Evolutionary conservation across 2,797 vertebrate genomes (phyloP).

Genomic region (Oophaga sylvatica): DNA sequence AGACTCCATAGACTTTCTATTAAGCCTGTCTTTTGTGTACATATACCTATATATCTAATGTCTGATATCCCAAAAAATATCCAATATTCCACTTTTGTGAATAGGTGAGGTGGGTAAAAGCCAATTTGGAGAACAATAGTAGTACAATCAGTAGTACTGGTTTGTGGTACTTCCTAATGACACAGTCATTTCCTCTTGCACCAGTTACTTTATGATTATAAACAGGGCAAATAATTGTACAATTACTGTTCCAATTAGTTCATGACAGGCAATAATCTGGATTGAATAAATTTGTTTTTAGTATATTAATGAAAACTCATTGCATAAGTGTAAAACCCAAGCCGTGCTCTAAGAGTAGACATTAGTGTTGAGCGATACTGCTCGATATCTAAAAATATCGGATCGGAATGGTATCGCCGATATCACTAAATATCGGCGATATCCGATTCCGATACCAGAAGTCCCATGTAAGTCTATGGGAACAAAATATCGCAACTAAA

Average conservation of each 20-base stretch:
- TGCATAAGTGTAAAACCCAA: background rate
- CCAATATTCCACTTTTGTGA: background rate
- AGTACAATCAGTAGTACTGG: background rate
- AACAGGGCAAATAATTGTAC: constrained; percentile 5
- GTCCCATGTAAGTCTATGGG: too few relatives aligned
- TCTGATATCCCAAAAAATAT: background rate
- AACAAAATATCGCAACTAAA: too few relatives aligned
- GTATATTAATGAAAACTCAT: background rate
- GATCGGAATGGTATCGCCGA: too few relatives aligned
- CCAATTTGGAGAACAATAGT: too few relatives aligned
- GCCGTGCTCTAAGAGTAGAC: too few relatives aligned
- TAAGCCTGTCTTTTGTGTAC: background rate
- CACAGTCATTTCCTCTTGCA: background rate
- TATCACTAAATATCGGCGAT: too few relatives aligned
- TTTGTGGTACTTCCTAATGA: background rate
- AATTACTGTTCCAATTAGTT: background rate
- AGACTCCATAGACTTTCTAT: too few relatives aligned
- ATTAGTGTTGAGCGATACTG: too few relatives aligned
- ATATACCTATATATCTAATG: too few relatives aligned
- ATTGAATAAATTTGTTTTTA: constrained; percentile 1
- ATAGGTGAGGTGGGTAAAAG: too few relatives aligned
- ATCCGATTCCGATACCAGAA: too few relatives aligned
- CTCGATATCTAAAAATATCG: too few relatives aligned
- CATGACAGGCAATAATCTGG: background rate
- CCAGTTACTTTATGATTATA: background rate